A percentile compares a stretch with the other conserved stretches of the same genome.
These are phyloP conservation scores for Drosophila triauraria DNA, from an alignment of 1,140 invertebrate species.

Conservation along the genomic window DNA sequence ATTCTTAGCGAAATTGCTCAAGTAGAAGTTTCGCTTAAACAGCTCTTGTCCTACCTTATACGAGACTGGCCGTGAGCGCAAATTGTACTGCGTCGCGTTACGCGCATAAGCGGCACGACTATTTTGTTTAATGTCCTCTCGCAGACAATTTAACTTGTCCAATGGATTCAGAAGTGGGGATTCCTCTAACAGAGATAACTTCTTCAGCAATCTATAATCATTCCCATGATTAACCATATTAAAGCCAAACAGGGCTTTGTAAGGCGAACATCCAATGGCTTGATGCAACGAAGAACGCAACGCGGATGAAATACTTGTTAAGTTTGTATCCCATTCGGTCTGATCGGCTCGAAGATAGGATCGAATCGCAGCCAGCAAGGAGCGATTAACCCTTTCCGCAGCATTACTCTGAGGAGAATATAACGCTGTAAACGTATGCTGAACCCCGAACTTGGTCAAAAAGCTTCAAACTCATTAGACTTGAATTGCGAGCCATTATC, in stretches of 20 bases:
- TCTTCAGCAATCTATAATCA: neutral
- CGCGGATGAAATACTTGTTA: slow-evolving; percentile 4
- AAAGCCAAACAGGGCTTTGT: slow-evolving; percentile 4
- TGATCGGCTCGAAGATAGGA: neutral
- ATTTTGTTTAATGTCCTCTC: neutral
- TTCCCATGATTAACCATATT: slow-evolving; percentile 7
- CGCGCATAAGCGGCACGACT: too few relatives aligned
- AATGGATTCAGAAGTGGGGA: neutral
- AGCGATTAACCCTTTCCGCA: too few relatives aligned
- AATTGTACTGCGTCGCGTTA: neutral
- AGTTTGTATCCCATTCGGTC: slow-evolving; percentile 15
- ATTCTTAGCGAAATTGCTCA: slow-evolving; percentile 7
- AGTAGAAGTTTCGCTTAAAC: neutral
- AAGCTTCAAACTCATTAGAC: slow-evolving; percentile 5
- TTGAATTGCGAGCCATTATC: slow-evolving; percentile 27
- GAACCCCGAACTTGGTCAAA: slow-evolving; percentile 8
- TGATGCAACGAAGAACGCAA: slow-evolving; percentile 8
- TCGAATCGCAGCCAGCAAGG: too few relatives aligned
- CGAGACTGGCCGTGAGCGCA: neutral
- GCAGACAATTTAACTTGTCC: neutral
- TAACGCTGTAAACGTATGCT: neutral
- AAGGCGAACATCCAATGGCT: slow-evolving; percentile 5
- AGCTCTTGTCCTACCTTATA: slow-evolving; percentile 9
- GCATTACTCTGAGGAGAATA: neutral
- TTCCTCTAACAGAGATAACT: slow-evolving; percentile 6